These are phyloP conservation scores for Drosophila phalerata DNA, from an alignment of 2,888 invertebrate species.

Conservation along the genomic window DNA sequence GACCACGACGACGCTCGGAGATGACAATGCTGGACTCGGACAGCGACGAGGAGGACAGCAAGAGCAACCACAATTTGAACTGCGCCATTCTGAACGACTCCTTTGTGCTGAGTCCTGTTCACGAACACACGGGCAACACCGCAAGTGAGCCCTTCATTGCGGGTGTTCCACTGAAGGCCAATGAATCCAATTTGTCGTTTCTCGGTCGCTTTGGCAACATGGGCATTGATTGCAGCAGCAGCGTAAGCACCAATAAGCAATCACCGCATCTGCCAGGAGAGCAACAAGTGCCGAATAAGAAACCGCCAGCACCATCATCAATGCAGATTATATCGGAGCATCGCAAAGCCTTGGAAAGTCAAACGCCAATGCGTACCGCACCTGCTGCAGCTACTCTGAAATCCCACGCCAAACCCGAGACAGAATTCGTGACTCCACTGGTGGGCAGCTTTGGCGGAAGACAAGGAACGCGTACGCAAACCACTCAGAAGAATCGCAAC, in stretches of 20 bases:
- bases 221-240: conserved; percentile 68
- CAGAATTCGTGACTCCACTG: conserved; percentile 83
- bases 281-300: conserved; percentile 34
- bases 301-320: conserved; percentile 40
- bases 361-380: conserved; percentile 70
- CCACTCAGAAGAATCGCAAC: conserved; percentile 45
- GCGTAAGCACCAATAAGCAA: conserved; percentile 3
- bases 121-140: conserved; percentile 53
- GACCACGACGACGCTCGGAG: conserved; percentile 83
- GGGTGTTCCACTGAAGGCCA: conserved; percentile 36
- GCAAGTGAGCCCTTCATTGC: conserved; percentile 42
- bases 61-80: conserved; percentile 81
- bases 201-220: conserved; percentile 76
- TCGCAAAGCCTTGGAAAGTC: conserved; percentile 45
- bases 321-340: conserved; percentile 46
- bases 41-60: conserved; percentile 78
- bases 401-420: conserved; percentile 51
- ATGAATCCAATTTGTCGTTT: conserved; percentile 74
- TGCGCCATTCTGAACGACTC: conserved; percentile 85
- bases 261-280: conserved; percentile 1
- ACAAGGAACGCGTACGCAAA: conserved; percentile 67
- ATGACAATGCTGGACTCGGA: conserved; percentile 82
- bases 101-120: conserved; percentile 81
- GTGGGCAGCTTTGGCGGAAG: conserved; percentile 71
- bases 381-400: conserved; percentile 7